Evolutionary conservation across 2,797 vertebrate species (phyloP), one percentile per base, ranked within the genome.

Genomic region (Leucoraja ocellata): DNA sequence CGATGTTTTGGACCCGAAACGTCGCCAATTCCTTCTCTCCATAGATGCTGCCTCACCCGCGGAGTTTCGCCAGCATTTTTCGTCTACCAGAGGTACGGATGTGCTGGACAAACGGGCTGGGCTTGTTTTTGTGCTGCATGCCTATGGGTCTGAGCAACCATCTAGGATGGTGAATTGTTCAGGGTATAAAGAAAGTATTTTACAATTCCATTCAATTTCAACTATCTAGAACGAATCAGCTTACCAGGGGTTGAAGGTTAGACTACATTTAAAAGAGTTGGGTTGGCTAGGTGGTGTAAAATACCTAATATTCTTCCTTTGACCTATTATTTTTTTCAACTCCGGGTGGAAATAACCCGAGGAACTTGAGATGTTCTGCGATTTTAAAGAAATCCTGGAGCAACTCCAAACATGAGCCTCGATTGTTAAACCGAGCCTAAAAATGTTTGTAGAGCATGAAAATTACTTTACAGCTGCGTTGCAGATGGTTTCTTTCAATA

Each of bases 401-500:
- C n/a, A 88, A 32, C 14, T 8, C 61, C 61, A 88, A 88, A 88
- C n/a, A 16, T 9, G n/a, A 13, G 14, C 7, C 63, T 88, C 28
- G 9, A 16, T 65, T 65, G 84, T 68, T 32, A 88, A 36, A 36
- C 36, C 32, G 68, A 68, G 63, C n/a, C 84, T 36, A 32, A 88
- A 74, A 88, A 68, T 32, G 58, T 88, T 88, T 36, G 32, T 65
- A 65, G 68, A 36, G 61, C 61, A 68, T 68, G 84, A 68, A 88
- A 88, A 88, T 68, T 68, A 68, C n/a, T 88, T 88, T 16, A 68
- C 84, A 88, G 84, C 84, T 88, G 84, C 21, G 6, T 36, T 88
- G n/a, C 63, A 88, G 61, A 88, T 88, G 61, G 84, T 65, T 68
- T 88, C 21, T 74, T 7, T 74, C 3, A 65, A 68, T 21, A 68